These are phyloP conservation scores for Dendrocincla fuliginosa DNA, from an alignment of 2,797 vertebrate species.

Conservation along the genomic window DNA sequence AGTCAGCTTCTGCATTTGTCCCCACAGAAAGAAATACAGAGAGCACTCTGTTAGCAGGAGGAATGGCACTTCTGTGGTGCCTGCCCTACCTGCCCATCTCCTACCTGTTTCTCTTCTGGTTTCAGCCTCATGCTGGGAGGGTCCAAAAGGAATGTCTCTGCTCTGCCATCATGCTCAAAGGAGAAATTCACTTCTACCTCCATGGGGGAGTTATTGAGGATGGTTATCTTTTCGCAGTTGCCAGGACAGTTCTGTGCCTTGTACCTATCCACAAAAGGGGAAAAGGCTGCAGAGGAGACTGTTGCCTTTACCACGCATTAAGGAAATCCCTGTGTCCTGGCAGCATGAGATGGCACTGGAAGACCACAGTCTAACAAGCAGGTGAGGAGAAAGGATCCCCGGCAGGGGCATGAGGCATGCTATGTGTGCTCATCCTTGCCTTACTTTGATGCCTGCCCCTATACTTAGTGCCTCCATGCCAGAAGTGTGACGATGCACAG, in stretches of 20 bases:
- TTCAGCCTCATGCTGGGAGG: slow-evolving; percentile 81
- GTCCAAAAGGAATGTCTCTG: slow-evolving; percentile 84
- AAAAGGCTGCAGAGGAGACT: neutral
- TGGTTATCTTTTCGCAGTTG: slow-evolving; percentile 83
- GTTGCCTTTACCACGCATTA: rapidly evolving
- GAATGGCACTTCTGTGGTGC: rapidly evolving
- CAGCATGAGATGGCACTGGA: neutral
- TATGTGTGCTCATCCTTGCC: neutral
- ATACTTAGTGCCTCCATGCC: neutral
- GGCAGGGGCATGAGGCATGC: neutral
- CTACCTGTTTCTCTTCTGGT: slow-evolving; percentile 80
- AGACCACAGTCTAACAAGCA: neutral
- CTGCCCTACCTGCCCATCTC: neutral
- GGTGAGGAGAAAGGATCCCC: neutral
- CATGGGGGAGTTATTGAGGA: slow-evolving; percentile 83
- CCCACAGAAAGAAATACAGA: neutral
- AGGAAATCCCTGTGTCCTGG: rapidly evolving
- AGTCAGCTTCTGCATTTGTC: slow-evolving; percentile 76
- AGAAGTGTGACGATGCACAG: rapidly evolving
- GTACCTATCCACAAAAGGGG: slow-evolving; percentile 76
- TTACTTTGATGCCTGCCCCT: neutral
- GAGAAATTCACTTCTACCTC: slow-evolving; percentile 82
- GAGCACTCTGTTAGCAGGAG: neutral
- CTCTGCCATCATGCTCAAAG: slow-evolving; percentile 84
- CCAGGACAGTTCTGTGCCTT: slow-evolving; percentile 82